Percentiles rank a stretch among this genome's conserved stretches.
Evolutionary conservation across 2,888 invertebrate species (phyloP).

Genomic region (Lysandra coridon): DNA sequence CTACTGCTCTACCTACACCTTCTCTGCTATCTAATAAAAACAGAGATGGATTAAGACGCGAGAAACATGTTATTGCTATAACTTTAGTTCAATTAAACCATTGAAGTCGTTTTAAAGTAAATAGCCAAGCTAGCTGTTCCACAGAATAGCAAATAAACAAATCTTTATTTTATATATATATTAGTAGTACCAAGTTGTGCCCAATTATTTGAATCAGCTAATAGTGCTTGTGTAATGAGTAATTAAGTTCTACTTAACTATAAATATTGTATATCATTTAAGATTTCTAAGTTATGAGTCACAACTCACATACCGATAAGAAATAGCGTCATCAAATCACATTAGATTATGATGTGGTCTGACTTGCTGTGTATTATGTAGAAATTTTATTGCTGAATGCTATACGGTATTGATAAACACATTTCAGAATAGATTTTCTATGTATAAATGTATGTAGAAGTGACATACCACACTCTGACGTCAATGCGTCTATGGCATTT

Average conservation of each 20-base stretch:
- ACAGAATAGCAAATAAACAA: too few relatives aligned
- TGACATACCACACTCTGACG: background rate
- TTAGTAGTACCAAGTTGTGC: background rate
- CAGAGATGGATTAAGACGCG: too few relatives aligned
- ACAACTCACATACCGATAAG: conserved; percentile 6
- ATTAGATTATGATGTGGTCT: conserved; percentile 18
- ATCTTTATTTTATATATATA: too few relatives aligned
- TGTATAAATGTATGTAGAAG: background rate
- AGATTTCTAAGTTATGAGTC: background rate
- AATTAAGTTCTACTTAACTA: background rate
- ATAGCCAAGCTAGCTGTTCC: background rate
- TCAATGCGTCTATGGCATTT: background rate
- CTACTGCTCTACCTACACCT: too few relatives aligned
- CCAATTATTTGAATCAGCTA: background rate
- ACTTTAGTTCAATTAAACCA: background rate
- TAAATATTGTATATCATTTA: conserved; percentile 1
- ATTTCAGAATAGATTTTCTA: conserved; percentile 1
- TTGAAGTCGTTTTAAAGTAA: background rate
- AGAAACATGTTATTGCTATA: background rate
- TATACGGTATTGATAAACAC: background rate
- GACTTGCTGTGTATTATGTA: conserved; percentile 1
- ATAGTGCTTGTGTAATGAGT: background rate
- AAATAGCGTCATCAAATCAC: conserved; percentile 3
- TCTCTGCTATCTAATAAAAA: too few relatives aligned
- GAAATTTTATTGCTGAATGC: background rate